These are phyloP conservation scores for Neotragus moschatus DNA, from an alignment of 2,113 vertebrate species.

Conservation along the genomic window DNA sequence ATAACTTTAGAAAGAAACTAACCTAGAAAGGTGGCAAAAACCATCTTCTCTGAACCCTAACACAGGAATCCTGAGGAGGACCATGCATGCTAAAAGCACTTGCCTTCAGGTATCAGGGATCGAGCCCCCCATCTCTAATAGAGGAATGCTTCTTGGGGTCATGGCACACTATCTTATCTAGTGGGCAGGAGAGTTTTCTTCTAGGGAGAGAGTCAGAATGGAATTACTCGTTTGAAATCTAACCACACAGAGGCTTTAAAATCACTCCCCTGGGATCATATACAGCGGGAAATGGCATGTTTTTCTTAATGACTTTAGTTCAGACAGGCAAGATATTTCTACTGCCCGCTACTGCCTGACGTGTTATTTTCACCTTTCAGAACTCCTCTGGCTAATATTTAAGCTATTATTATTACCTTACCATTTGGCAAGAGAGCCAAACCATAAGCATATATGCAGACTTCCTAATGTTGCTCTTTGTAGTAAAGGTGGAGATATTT, in stretches of 20 bases:
- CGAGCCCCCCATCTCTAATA: neutral
- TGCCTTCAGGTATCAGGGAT: neutral
- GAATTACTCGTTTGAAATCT: neutral
- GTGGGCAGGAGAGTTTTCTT: neutral
- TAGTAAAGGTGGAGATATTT: neutral
- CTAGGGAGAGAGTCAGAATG: neutral
- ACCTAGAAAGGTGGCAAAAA: neutral
- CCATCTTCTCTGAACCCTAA: neutral
- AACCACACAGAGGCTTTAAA: neutral
- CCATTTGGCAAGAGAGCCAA: neutral
- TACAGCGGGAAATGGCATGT: neutral
- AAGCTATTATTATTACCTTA: neutral
- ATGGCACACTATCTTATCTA: neutral
- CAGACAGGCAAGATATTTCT: neutral
- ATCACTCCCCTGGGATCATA: neutral
- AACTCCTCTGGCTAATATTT: neutral
- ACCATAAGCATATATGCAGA: neutral
- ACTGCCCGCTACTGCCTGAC: neutral
- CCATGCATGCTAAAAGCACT: neutral
- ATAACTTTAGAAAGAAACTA: neutral
- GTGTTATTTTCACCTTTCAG: neutral
- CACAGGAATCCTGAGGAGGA: neutral
- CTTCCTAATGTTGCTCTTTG: neutral
- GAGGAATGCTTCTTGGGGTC: neutral
- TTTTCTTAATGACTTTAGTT: neutral